Base-by-base conservation (phyloP, 1,140 invertebrate genomes). In the Bombus balteatus region DNA sequence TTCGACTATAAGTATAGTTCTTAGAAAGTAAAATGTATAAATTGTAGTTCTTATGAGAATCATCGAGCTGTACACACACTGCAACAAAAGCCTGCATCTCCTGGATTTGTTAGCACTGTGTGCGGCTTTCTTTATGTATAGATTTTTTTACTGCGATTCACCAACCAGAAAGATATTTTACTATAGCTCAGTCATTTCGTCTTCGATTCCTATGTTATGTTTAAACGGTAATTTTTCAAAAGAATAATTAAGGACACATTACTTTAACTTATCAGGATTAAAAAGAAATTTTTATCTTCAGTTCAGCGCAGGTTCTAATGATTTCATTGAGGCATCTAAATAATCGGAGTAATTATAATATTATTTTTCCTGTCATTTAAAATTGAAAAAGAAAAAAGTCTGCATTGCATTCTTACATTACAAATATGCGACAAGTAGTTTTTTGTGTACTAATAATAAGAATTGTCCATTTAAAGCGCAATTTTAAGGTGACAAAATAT, bases 1-100 rank as follows among this genome's bases (percentile, higher is more conserved):
- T 89, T 87, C 78, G 89, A 79, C 81, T 87, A 79, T 71, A 78
- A 87, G 66, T 57, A 70, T 76, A 87, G 59, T n/a, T 89, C 76
- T 81, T 81, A 81, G 34, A 62, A 4, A 43, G 81, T 81, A 34
- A 22, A 85, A 81, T 85, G 83, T 85, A 73, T 76, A 76, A 59
- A 53, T 80, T 32, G 32, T 85, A 72, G 83, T 39, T 47, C 12
- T 71, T 80, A 80, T 72, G 72, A 77, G 13, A 32, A 62, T 47
- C 47, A 73, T n/a, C 37, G 39, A 65, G 15, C n/a, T 28, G 15
- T 47, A 78, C 39, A 62, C 70, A 81, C n/a, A 43, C 22, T 32
- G 32, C 73, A 77, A 82, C 68, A 82, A 43, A 82, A 53, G 6
- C 22, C 22, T 74, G 37, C n/a, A 47, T 74, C 37, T 71, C 15